phyloP scores from a whole-genome alignment of 2,113 vertebrate genomes.

The Raja brachyura region DNA sequence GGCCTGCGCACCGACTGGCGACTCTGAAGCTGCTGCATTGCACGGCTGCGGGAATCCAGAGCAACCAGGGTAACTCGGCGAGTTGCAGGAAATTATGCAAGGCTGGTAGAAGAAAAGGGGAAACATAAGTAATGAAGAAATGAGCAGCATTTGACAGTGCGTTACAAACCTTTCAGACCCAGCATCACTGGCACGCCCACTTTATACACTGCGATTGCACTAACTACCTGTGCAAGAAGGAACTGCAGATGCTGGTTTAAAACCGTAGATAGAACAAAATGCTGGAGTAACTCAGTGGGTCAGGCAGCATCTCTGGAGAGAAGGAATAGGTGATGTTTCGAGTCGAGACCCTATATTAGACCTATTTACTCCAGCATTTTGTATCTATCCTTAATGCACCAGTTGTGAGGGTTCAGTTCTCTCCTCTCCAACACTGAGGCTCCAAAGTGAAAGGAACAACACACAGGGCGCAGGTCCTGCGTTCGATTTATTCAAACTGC shows the following conservation, averaged over 20 bases:
- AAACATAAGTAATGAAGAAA: slow-evolving; percentile 11
- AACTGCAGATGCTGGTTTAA: no score
- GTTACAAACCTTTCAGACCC: neutral
- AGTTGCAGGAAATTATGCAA: slow-evolving; percentile 11
- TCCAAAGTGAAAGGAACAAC: neutral
- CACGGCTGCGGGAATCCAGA: neutral
- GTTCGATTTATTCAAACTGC: neutral
- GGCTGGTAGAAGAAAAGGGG: neutral
- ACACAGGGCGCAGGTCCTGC: neutral
- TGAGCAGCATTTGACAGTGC: neutral
- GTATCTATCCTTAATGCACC: neutral
- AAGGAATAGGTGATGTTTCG: no score
- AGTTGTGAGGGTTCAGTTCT: neutral
- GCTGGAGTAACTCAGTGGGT: no score
- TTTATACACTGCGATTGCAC: neutral
- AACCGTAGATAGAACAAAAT: no score
- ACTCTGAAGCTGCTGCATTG: neutral
- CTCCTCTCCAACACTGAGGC: neutral
- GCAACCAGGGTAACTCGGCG: no score
- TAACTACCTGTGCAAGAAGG: neutral
- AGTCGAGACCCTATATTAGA: no score
- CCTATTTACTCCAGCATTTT: no score
- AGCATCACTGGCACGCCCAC: neutral
- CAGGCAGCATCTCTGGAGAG: no score
- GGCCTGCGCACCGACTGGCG: neutral